Conservation (phyloP, 2,797 vertebrate species). For the Molossus alvarezi region DNA sequence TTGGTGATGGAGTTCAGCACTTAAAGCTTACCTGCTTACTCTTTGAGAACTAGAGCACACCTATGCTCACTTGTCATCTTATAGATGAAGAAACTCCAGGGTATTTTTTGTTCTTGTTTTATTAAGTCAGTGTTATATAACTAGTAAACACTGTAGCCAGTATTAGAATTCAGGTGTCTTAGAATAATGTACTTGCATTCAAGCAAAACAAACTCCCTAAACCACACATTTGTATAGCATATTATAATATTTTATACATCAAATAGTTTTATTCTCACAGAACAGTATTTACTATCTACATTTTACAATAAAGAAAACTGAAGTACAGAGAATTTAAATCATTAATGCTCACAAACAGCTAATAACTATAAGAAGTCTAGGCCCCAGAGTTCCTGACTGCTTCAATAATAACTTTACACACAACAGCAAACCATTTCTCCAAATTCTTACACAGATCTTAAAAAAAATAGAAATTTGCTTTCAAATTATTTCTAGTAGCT, state of each 20-base stretch:
- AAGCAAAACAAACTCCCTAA: conserved; percentile 28
- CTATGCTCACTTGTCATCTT: neutral
- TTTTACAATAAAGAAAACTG: conserved; percentile 51
- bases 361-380: neutral
- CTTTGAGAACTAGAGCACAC: neutral
- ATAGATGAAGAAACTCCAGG: neutral
- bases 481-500: conserved; percentile 65
- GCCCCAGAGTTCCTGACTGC: neutral
- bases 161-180: conserved; percentile 10
- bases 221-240: neutral
- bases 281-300: conserved; percentile 43
- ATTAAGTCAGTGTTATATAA: neutral
- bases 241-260: conserved; percentile 42
- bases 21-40: conserved; percentile 35
- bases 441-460: conserved; percentile 1
- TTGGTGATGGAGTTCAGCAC: conserved; percentile 12
- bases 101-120: neutral
- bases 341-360: conserved; percentile 31
- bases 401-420: neutral
- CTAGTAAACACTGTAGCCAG: conserved; percentile 23
- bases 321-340: conserved; percentile 53
- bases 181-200: conserved; percentile 52
- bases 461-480: conserved; percentile 18
- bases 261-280: conserved; percentile 48
- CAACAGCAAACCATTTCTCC: conserved; percentile 30